Conservation (phyloP, 2,888 invertebrate species). For the Dorcus parallelipipedus region DNA sequence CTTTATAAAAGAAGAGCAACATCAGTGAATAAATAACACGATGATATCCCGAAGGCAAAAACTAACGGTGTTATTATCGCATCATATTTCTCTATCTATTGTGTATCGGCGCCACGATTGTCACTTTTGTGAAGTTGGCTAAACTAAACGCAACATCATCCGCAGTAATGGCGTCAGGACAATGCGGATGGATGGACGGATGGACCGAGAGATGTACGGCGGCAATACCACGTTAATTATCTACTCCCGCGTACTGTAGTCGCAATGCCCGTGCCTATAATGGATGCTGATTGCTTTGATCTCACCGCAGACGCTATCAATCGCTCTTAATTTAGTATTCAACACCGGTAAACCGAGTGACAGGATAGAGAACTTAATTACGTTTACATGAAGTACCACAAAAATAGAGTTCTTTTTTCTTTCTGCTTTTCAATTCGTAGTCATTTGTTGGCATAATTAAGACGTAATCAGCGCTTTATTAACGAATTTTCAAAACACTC, state of each 20-base stretch:
- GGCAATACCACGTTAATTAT: constrained; percentile 28
- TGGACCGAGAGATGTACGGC: constrained; percentile 7
- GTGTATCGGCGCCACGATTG: constrained; percentile 6
- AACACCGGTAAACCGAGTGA: constrained; percentile 30
- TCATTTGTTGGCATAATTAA: no score
- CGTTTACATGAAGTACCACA: constrained; percentile 9
- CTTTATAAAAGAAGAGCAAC: no score
- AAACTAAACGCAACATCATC: constrained; percentile 34
- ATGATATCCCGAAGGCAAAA: no score
- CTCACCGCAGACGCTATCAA: constrained; percentile 38
- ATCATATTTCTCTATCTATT: constrained; percentile 5
- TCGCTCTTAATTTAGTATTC: constrained; percentile 40
- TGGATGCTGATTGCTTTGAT: constrained; percentile 44
- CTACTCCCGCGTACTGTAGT: constrained; percentile 24
- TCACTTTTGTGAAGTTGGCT: constrained; percentile 10
- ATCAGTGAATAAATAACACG: no score
- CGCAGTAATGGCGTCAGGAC: constrained; percentile 29
- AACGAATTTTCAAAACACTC: no score
- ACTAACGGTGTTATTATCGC: background rate
- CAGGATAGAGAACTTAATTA: constrained; percentile 33
- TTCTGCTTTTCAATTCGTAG: no score
- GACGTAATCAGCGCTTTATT: no score
- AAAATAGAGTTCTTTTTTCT: no score
- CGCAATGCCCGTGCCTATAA: constrained; percentile 28
- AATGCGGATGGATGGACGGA: constrained; percentile 7